Evolutionary conservation across 2,888 invertebrate species (phyloP).

Genomic region (Drosophila fulvimacula): DNA sequence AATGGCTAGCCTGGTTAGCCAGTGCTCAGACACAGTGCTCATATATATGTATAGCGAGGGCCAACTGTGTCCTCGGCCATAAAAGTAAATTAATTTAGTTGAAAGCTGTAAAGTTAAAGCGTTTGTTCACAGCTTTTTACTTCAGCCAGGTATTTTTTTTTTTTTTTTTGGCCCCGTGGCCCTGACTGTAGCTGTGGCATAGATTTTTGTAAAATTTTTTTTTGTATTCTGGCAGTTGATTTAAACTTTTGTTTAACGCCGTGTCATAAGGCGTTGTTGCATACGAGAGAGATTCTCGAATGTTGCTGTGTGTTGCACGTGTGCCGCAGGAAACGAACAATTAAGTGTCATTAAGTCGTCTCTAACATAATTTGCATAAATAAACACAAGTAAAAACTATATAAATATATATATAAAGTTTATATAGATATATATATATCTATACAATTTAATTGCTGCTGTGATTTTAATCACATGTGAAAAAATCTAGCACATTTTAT

Average conservation of each 20-base stretch:
- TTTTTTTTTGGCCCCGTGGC: slow-evolving; percentile 25
- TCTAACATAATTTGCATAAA: slow-evolving; percentile 57
- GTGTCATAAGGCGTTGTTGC: slow-evolving; percentile 71
- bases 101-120: slow-evolving; percentile 83
- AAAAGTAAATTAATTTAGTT: slow-evolving; percentile 84
- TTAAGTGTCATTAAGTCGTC: slow-evolving; percentile 67
- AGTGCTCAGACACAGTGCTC: slow-evolving; percentile 22
- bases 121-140: slow-evolving; percentile 73
- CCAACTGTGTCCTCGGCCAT: slow-evolving; percentile 56
- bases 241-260: slow-evolving; percentile 64
- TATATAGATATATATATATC: slow-evolving; percentile 23
- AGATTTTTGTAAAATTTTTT: slow-evolving; percentile 45
- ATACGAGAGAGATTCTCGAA: slow-evolving; percentile 7
- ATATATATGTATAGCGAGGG: slow-evolving; percentile 19
- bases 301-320: slow-evolving; percentile 9
- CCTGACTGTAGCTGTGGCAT: slow-evolving; percentile 30
- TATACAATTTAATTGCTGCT: slow-evolving; percentile 32
- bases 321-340: slow-evolving; percentile 55
- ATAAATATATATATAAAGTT: slow-evolving; percentile 24
- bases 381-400: slow-evolving; percentile 28
- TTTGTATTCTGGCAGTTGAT: slow-evolving; percentile 53
- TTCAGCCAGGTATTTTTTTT: slow-evolving; percentile 34
- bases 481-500: slow-evolving; percentile 66
- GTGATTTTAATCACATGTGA: slow-evolving; percentile 71
- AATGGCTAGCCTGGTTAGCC: slow-evolving; percentile 39